A percentile compares a stretch with the other conserved stretches of the same genome.
These are phyloP conservation scores for Empidonax traillii DNA, from an alignment of 2,113 vertebrate species.

Conservation along the genomic window DNA sequence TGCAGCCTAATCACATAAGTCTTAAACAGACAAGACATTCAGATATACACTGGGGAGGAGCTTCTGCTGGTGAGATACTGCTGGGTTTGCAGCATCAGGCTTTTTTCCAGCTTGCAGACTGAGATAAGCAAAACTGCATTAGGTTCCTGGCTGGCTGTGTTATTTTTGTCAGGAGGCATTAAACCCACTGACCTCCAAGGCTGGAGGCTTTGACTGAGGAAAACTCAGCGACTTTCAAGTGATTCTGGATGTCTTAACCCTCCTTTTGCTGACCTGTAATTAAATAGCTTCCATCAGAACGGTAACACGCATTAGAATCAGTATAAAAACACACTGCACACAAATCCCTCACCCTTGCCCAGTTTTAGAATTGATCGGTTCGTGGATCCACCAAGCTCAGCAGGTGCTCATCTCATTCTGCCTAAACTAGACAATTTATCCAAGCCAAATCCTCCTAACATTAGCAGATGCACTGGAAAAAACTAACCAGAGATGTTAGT, in stretches of 20 bases:
- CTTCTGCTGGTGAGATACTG: background rate
- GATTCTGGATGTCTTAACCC: background rate
- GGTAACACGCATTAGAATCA: background rate
- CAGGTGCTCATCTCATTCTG: background rate
- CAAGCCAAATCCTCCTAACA: background rate
- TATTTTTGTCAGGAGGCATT: background rate
- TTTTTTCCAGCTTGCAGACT: background rate
- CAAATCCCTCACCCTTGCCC: background rate
- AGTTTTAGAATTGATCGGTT: background rate
- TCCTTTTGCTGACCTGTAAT: background rate
- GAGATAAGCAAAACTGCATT: background rate
- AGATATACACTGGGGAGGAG: background rate
- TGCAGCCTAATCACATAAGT: background rate
- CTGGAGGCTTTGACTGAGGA: background rate
- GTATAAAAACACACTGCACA: background rate
- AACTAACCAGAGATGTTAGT: background rate
- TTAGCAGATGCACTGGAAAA: background rate
- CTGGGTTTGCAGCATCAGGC: background rate
- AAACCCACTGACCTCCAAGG: background rate
- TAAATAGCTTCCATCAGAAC: background rate
- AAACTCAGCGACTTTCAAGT: background rate
- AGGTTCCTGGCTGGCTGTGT: background rate
- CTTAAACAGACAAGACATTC: background rate
- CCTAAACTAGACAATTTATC: background rate
- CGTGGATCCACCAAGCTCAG: background rate